A percentile compares a stretch with the other conserved stretches of the same genome.
These are phyloP conservation scores for Chrysogorgia sp. DNA, from an alignment of 92 coral and sea anemone species.

Conservation along the genomic window DNA sequence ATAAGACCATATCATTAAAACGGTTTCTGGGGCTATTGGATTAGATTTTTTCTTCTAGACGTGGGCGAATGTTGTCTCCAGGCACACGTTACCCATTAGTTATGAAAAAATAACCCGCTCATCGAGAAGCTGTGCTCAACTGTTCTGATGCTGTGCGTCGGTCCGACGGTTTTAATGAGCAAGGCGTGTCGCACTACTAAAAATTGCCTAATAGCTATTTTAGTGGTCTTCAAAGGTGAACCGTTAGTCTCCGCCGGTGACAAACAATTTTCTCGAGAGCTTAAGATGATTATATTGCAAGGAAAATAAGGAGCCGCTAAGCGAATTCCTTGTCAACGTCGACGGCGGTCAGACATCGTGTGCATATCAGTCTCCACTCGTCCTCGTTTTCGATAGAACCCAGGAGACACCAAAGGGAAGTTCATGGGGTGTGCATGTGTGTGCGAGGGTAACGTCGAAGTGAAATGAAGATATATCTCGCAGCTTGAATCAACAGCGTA, in stretches of 20 bases:
- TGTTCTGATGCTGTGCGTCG: neutral
- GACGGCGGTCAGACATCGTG: neutral
- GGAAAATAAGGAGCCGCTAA: neutral
- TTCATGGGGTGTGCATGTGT: neutral
- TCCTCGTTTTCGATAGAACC: neutral
- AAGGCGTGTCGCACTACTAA: constrained; percentile 10
- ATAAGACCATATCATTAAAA: too few relatives aligned
- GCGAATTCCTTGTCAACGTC: neutral
- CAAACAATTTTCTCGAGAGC: neutral
- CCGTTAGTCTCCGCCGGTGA: neutral
- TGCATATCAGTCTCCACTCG: too few relatives aligned
- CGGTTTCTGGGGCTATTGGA: too few relatives aligned
- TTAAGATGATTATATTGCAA: neutral
- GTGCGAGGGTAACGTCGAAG: neutral
- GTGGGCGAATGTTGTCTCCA: neutral
- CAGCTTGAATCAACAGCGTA: constrained; percentile 31
- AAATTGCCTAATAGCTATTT: neutral
- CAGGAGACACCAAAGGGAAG: neutral
- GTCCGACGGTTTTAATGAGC: neutral
- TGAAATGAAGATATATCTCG: constrained; percentile 1
- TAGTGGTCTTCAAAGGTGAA: neutral
- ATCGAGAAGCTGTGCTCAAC: constrained; percentile 1
- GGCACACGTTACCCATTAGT: neutral
- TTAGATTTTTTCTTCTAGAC: neutral
- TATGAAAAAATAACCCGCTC: neutral